A percentile compares a stretch with the other conserved stretches of the same genome.
Evolutionary conservation across 2,113 vertebrate genomes (phyloP).

Genomic region (Corapipo altera): DNA sequence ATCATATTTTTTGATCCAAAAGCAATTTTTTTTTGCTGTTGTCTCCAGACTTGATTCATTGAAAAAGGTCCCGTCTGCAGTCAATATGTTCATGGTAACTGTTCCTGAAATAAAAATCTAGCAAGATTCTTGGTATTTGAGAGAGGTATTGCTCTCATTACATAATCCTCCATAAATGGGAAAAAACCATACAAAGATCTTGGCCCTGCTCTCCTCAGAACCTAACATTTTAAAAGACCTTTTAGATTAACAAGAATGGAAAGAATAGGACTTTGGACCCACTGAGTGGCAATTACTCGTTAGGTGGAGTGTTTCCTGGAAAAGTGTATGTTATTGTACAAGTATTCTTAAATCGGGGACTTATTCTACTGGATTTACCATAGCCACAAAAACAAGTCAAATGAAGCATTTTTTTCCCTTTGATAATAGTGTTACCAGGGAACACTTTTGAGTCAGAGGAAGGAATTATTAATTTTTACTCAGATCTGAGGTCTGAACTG

Average conservation of each 20-base stretch:
- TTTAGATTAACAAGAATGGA: background rate
- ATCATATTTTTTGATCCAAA: background rate
- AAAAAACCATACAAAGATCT: slow-evolving; percentile 1
- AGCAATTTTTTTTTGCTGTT: slow-evolving; percentile 16
- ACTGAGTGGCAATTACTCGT: background rate
- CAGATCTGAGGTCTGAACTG: background rate
- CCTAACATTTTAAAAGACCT: background rate
- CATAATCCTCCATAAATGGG: slow-evolving; percentile 22
- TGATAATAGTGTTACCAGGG: background rate
- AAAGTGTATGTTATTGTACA: background rate
- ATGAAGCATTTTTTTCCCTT: background rate
- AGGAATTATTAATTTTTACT: background rate
- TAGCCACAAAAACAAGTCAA: background rate
- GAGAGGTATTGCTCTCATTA: slow-evolving; percentile 47
- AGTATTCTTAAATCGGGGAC: background rate
- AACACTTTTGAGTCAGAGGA: background rate
- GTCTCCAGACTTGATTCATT: slow-evolving; percentile 32
- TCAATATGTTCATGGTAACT: slow-evolving; percentile 30
- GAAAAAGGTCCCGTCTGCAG: slow-evolving; percentile 36
- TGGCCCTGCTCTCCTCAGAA: background rate
- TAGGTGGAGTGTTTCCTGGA: slow-evolving; percentile 1
- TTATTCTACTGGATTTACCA: background rate
- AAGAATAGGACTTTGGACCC: background rate
- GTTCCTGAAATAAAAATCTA: slow-evolving; percentile 53
- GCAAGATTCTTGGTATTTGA: slow-evolving; percentile 16